Conservation (phyloP, 37 sponge, comb jelly and placozoan species). For the Agelas oroides region DNA sequence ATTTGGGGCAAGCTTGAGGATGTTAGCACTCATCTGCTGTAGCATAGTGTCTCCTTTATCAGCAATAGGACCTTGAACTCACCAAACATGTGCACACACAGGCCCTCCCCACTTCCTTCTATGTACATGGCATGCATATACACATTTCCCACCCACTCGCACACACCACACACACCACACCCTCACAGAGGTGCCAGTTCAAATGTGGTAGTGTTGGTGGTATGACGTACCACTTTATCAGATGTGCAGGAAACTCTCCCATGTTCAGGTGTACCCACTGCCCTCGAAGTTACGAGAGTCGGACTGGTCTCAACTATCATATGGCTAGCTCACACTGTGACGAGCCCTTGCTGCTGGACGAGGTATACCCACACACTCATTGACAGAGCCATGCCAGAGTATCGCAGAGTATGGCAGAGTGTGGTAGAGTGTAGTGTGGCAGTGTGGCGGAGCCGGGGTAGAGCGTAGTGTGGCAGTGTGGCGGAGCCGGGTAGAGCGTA, state of each 20-base stretch:
- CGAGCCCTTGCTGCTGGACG: constrained; percentile 5
- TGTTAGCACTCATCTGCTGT: too few relatives aligned
- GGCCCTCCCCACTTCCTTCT: not conserved
- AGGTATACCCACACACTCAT: not conserved
- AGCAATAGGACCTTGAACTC: too few relatives aligned
- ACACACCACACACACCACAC: not conserved
- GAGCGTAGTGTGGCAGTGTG: too few relatives aligned
- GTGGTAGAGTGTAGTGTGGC: too few relatives aligned
- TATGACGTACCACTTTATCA: constrained; percentile 60
- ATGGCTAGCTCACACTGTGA: constrained; percentile 18
- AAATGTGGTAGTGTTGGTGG: constrained; percentile 71
- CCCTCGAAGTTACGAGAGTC: constrained; percentile 46
- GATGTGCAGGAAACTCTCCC: constrained; percentile 50
- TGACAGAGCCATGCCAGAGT: too few relatives aligned
- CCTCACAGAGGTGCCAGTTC: constrained; percentile 47
- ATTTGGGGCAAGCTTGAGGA: too few relatives aligned
- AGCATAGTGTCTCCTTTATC: too few relatives aligned
- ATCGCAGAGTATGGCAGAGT: too few relatives aligned
- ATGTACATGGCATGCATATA: not conserved
- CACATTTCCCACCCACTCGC: not conserved
- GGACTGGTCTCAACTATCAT: constrained; percentile 72
- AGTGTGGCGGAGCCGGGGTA: not conserved
- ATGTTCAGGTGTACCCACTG: constrained; percentile 54
- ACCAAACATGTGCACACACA: not conserved
- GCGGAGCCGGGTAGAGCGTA: too few relatives aligned